Evolutionary conservation across 2,888 invertebrate genomes (phyloP).

Genomic region (Lasioglossum morio): DNA sequence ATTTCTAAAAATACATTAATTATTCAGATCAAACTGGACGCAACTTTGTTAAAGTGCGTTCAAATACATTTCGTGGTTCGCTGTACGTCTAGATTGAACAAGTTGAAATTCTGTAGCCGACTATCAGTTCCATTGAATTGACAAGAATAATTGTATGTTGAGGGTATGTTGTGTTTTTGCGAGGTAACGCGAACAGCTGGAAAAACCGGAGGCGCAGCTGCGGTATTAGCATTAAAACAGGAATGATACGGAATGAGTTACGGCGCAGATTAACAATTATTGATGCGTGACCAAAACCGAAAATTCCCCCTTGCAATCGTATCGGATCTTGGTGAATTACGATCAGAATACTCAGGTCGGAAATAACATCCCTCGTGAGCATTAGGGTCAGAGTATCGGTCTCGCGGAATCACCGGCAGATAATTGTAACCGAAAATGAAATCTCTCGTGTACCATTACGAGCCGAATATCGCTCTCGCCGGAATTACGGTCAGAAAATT

Average conservation of each 20-base stretch:
- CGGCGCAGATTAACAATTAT: neutral
- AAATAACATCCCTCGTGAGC: slow-evolving; percentile 3
- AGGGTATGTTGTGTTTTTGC: neutral
- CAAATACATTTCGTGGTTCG: too few species aligned
- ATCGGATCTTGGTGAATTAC: slow-evolving; percentile 8
- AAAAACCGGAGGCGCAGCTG: neutral
- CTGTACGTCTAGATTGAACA: too few species aligned
- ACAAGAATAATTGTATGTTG: neutral
- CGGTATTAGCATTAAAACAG: neutral
- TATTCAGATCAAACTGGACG: too few species aligned
- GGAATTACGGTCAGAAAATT: neutral
- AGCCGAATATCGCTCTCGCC: neutral
- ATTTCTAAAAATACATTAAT: too few species aligned
- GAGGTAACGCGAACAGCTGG: neutral
- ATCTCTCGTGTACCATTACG: slow-evolving; percentile 11
- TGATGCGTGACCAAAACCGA: neutral
- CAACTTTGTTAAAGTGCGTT: too few species aligned
- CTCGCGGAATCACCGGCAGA: slow-evolving; percentile 3
- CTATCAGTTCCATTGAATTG: neutral
- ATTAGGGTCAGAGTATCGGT: slow-evolving; percentile 4
- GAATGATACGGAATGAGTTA: slow-evolving; percentile 25
- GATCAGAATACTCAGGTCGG: slow-evolving; percentile 7
- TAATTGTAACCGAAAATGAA: slow-evolving; percentile 10
- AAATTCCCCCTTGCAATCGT: slow-evolving; percentile 13
- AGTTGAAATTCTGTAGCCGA: neutral